phyloP scores from a whole-genome alignment of 2,113 vertebrate species.

The Okapia johnstoni region DNA sequence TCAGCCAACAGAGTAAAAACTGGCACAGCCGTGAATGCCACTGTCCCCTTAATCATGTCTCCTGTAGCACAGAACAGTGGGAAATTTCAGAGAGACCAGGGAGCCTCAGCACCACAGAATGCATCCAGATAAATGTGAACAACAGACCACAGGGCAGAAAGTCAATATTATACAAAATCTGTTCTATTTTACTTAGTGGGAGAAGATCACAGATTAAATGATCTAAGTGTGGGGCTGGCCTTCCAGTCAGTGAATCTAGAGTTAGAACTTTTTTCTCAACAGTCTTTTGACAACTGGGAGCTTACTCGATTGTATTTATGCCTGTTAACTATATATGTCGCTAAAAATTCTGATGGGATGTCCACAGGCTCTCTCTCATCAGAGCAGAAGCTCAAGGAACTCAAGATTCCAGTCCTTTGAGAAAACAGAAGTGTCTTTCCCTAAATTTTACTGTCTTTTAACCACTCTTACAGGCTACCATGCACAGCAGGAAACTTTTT shows the following conservation, averaged over 20 bases:
- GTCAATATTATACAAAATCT: neutral
- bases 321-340: neutral
- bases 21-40: neutral
- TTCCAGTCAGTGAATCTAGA: neutral
- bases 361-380: neutral
- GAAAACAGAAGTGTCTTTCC: neutral
- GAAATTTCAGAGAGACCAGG: neutral
- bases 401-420: neutral
- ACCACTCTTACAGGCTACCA: neutral
- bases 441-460: neutral
- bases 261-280: neutral
- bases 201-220: neutral
- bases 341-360: neutral
- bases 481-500: neutral
- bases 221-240: neutral
- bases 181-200: neutral
- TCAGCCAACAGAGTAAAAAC: conserved; percentile 42
- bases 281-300: neutral
- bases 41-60: neutral
- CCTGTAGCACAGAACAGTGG: neutral
- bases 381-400: neutral
- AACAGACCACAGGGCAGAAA: neutral
- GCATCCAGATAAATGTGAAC: neutral
- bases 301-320: neutral
- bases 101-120: neutral